A percentile compares a stretch with the other conserved stretches of the same genome.
Evolutionary conservation across 2,113 vertebrate species (phyloP).

Genomic region (Suncus etruscus): DNA sequence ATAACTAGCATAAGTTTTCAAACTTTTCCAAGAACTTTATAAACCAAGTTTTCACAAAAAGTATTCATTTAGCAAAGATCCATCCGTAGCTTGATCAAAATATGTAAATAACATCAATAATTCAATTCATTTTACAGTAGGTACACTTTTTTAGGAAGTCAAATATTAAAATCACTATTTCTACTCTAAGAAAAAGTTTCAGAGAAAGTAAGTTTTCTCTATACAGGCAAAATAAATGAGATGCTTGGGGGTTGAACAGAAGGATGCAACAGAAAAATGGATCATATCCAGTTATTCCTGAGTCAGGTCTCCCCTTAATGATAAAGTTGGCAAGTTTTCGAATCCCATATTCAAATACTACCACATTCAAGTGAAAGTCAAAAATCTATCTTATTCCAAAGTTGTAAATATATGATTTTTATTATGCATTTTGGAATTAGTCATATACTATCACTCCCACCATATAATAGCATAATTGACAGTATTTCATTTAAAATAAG

Average conservation of each 20-base stretch:
- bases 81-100: conserved; percentile 10
- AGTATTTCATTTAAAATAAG: background rate
- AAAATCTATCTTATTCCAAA: conserved; percentile 36
- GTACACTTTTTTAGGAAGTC: background rate
- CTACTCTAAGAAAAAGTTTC: background rate
- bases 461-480: conserved; percentile 27
- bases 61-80: background rate
- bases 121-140: background rate
- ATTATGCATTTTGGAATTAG: conserved; percentile 40
- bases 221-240: conserved; percentile 1
- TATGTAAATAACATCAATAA: conserved; percentile 32
- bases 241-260: background rate
- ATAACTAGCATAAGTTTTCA: conserved; percentile 5
- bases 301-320: background rate
- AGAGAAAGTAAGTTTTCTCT: conserved; percentile 47
- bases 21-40: background rate
- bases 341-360: conserved; percentile 33
- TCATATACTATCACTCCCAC: background rate
- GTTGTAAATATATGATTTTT: background rate
- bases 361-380: background rate
- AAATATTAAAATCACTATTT: conserved; percentile 44
- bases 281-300: background rate
- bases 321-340: conserved; percentile 28
- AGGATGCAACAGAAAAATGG: background rate
- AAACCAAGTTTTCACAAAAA: background rate